Evolutionary conservation across 1,140 invertebrate species (phyloP), one percentile per base, ranked within the genome.

Genomic region (Bombus impatiens): DNA sequence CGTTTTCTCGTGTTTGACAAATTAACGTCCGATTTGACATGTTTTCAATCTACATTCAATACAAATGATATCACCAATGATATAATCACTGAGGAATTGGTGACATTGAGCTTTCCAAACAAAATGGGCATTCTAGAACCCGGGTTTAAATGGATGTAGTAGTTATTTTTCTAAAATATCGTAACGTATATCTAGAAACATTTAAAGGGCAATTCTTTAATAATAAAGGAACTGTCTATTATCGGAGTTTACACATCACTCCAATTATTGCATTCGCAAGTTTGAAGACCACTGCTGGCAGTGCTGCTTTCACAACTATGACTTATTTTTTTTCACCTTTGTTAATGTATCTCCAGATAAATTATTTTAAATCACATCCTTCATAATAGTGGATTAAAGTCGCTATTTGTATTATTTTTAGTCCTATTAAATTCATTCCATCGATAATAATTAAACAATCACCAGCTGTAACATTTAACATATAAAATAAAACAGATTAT

Each of bases 71-170:
- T 10, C 1, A 42, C 53, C 97, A n/a, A n/a, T n/a, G n/a, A n/a
- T n/a, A n/a, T n/a, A n/a, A n/a, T n/a, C 97, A 97, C 91, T 97
- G 96, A 70, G 96, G 96, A 0, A 96, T 96, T 8, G 97, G 96
- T 3, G 96, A 96, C 40, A 94, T 86, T 44, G 96, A 96, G 62
- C 96, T 97, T 85, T 96, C 96, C 53, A 96, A 59, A 95, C 95
- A 95, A 67, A 95, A 92, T 12, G 97, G 97, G 89, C 97, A 97
- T 91, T 97, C 97, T 62, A 97, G 93, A 70, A 96, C 94, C 35
- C 35, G 2, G 35, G 35, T 35, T 35, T 35, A 35, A 35, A 35
- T 35, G 35, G 35, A 35, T 35, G 35, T 35, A 35, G 35, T 35
- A 2, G 35, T 35, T 35, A 35, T 35, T 35, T 35, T 70, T 37